Evolutionary conservation across 2,888 invertebrate species (phyloP).

Genomic region (Drosophila kokeensis): DNA sequence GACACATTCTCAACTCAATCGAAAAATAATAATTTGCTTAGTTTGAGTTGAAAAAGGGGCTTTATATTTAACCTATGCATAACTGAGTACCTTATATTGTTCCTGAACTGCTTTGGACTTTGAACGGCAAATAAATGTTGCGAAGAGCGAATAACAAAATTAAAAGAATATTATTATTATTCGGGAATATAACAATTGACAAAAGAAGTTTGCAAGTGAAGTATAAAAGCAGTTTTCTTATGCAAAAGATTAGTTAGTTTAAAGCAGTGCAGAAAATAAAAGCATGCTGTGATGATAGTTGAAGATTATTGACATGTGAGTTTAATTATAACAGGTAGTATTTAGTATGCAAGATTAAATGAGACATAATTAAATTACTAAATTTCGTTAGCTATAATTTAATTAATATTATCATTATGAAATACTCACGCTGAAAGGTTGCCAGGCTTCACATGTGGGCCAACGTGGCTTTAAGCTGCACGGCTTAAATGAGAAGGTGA

Average conservation of each 20-base stretch:
- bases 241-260: neutral
- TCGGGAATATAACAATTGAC: neutral
- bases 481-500: constrained; percentile 86
- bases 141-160: constrained; percentile 11
- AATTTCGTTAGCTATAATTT: neutral
- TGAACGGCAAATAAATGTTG: constrained; percentile 22
- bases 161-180: constrained; percentile 17
- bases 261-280: neutral
- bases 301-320: neutral
- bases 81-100: constrained; percentile 48
- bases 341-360: neutral
- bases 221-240: neutral
- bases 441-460: constrained; percentile 78
- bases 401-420: neutral
- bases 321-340: neutral
- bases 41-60: neutral
- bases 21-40: neutral
- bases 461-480: constrained; percentile 85
- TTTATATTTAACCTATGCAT: constrained; percentile 27
- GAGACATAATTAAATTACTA: neutral
- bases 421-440: constrained; percentile 79
- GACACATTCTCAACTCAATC: neutral
- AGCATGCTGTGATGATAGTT: neutral
- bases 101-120: constrained; percentile 43
- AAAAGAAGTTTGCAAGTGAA: constrained; percentile 7